Evolutionary conservation across 1,140 invertebrate genomes (phyloP).

Genomic region (Drosophila repleta): DNA sequence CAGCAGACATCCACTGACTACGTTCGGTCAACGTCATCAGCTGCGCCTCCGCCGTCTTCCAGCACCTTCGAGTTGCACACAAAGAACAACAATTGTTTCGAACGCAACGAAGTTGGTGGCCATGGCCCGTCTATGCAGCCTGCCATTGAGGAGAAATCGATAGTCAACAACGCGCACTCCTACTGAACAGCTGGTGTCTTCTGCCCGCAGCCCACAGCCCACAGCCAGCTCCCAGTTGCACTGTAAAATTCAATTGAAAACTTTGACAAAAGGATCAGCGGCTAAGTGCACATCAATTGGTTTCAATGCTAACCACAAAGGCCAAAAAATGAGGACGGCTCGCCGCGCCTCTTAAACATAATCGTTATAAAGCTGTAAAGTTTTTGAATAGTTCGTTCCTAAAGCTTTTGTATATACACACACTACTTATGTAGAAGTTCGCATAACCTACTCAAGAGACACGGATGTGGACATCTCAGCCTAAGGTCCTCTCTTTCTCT

Average conservation of each 20-base stretch:
- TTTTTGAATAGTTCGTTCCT: conserved; percentile 77
- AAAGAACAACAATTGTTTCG: conserved; percentile 50
- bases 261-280: conserved; percentile 43
- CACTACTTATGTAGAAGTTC: conserved; percentile 11
- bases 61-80: conserved; percentile 27
- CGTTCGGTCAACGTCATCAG: background rate
- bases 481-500: conserved; percentile 1
- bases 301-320: conserved; percentile 57
- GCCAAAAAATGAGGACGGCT: conserved; percentile 15
- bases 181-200: conserved; percentile 37
- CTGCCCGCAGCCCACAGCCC: background rate
- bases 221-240: conserved; percentile 38
- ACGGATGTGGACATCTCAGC: background rate
- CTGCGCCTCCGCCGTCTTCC: conserved; percentile 8
- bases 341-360: conserved; percentile 27
- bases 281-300: conserved; percentile 62
- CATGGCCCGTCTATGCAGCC: conserved; percentile 18
- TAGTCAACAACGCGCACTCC: conserved; percentile 48
- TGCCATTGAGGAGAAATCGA: conserved; percentile 44
- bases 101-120: conserved; percentile 46
- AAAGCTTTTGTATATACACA: conserved; percentile 64
- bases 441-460: conserved; percentile 10
- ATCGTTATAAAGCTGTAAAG: conserved; percentile 48
- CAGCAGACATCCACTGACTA: conserved; percentile 5
- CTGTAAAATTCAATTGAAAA: conserved; percentile 45